A percentile compares a stretch with the other conserved stretches of the same genome.
phyloP scores from a whole-genome alignment of 2,888 invertebrate genomes.

The Amblyjoppa proteus region DNA sequence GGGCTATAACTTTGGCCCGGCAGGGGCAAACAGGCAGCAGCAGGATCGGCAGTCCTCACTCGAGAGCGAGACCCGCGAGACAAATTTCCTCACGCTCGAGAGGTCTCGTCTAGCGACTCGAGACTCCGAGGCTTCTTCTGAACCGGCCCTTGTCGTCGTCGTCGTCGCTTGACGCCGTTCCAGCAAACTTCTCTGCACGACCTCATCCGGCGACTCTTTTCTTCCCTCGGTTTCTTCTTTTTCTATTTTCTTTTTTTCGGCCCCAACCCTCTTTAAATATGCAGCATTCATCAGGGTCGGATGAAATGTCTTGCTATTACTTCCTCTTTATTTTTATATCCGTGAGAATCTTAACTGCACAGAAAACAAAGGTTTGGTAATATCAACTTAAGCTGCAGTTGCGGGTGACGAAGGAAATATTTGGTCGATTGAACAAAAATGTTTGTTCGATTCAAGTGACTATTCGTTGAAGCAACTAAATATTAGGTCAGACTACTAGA shows the following conservation, averaged over 20 bases:
- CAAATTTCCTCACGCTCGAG: constrained; percentile 51
- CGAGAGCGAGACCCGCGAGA: constrained; percentile 23
- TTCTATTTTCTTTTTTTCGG: neutral
- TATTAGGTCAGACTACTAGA: too few relatives aligned
- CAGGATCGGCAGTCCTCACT: constrained; percentile 9
- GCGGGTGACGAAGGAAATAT: too few relatives aligned
- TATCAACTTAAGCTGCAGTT: too few relatives aligned
- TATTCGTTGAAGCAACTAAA: too few relatives aligned
- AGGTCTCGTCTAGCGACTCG: constrained; percentile 18
- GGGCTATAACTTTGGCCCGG: constrained; percentile 13
- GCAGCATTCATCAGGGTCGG: neutral
- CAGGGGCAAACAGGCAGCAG: neutral
- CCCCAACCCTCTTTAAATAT: constrained; percentile 17
- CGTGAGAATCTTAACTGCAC: neutral
- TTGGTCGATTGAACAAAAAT: too few relatives aligned
- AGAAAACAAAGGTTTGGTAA: too few relatives aligned
- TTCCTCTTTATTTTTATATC: neutral
- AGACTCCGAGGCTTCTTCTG: constrained; percentile 10
- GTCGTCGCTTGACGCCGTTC: constrained; percentile 62
- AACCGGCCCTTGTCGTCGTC: constrained; percentile 2
- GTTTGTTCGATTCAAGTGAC: too few relatives aligned
- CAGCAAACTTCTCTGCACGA: constrained; percentile 59
- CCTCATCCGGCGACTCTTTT: constrained; percentile 1
- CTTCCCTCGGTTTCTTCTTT: constrained; percentile 1
- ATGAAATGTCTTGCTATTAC: neutral